Conservation (phyloP, 2,113 vertebrate genomes). For the Platycercus adscitus region DNA sequence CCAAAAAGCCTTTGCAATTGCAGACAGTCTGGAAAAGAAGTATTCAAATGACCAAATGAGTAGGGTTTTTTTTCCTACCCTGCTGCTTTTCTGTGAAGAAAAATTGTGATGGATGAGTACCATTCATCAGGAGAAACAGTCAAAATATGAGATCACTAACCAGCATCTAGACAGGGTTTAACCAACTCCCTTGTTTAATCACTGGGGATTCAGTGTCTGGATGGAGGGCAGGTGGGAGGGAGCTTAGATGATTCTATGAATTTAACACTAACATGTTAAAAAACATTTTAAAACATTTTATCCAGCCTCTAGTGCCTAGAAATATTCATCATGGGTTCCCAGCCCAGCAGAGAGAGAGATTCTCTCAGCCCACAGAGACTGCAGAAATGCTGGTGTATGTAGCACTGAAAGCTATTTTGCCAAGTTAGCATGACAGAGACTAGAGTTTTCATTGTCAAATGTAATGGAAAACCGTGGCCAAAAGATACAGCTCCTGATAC, state of each 20-base stretch:
- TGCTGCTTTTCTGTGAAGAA: constrained; percentile 29
- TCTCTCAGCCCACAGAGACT: not conserved
- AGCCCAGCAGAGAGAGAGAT: not conserved
- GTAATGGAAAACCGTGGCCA: not conserved
- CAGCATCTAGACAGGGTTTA: constrained; percentile 41
- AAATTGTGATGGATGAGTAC: constrained; percentile 35
- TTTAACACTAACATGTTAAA: not conserved
- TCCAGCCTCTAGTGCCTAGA: not conserved
- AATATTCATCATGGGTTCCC: not conserved
- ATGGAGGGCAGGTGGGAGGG: not conserved
- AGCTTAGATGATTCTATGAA: not conserved
- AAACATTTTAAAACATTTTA: not conserved
- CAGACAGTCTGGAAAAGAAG: constrained; percentile 30
- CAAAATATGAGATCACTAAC: constrained; percentile 60
- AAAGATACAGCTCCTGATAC: not conserved
- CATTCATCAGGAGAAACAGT: constrained; percentile 38
- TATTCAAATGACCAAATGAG: not conserved
- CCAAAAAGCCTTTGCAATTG: constrained; percentile 29
- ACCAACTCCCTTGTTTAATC: constrained; percentile 38
- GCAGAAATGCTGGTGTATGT: fast-evolving
- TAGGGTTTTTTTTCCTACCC: not conserved
- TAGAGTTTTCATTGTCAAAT: not conserved
- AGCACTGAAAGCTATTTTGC: not conserved
- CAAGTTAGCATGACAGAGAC: not conserved
- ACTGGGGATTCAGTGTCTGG: constrained; percentile 1